phyloP scores from a whole-genome alignment of 2,888 invertebrate species.

The Nymphalis polychloros region DNA sequence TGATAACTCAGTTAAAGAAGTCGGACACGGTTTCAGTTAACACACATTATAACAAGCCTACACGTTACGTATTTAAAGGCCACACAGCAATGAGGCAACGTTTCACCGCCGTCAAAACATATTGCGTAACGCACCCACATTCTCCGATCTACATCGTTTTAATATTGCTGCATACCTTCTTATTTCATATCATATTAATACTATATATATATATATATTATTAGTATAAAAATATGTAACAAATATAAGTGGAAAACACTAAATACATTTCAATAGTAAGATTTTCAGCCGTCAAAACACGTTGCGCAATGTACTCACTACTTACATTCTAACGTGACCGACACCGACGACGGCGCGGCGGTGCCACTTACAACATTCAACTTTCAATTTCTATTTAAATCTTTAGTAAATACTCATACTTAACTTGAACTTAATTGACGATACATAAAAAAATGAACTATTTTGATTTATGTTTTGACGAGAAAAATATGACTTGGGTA shows the following conservation, averaged over 20 bases:
- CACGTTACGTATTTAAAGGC: conserved; percentile 30
- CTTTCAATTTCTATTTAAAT: conserved; percentile 7
- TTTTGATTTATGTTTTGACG: neutral
- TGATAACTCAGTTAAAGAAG: conserved; percentile 18
- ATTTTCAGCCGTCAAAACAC: conserved; percentile 18
- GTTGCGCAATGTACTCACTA: conserved; percentile 14
- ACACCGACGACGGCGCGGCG: neutral
- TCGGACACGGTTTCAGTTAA: conserved; percentile 18
- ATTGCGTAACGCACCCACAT: conserved; percentile 58
- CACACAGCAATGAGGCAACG: conserved; percentile 54
- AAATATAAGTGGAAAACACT: neutral
- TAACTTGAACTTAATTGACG: no score
- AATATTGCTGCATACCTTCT: conserved; percentile 26
- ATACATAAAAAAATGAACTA: neutral
- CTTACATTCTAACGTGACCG: conserved; percentile 13
- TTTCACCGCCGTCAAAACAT: conserved; percentile 43
- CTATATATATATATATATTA: conserved; percentile 39
- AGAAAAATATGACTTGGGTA: no score
- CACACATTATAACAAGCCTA: conserved; percentile 10
- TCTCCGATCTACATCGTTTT: conserved; percentile 44
- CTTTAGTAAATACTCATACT: neutral
- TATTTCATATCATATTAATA: conserved; percentile 51
- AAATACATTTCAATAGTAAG: neutral
- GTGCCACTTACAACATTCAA: conserved; percentile 6
- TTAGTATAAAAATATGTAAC: neutral